These are phyloP conservation scores for Axis porcinus DNA, from an alignment of 2,113 vertebrate species.

Conservation along the genomic window DNA sequence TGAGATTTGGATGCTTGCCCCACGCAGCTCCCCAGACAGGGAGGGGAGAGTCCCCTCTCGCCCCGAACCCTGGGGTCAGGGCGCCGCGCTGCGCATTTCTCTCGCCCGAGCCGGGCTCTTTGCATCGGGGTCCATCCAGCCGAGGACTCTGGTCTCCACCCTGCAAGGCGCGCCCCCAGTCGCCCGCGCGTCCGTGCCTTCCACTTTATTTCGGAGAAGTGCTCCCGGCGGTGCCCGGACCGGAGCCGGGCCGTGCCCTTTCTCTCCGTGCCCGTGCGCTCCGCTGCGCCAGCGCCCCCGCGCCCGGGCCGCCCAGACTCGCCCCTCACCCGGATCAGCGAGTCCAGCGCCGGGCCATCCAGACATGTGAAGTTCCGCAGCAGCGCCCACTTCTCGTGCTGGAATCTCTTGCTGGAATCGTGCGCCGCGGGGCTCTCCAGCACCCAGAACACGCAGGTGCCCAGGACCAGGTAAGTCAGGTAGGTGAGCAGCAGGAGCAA, in stretches of 20 bases:
- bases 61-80: not conserved
- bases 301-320: not conserved
- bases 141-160: not conserved
- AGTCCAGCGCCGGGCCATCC: conserved; percentile 76
- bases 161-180: accelerated
- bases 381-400: conserved; percentile 72
- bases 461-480: conserved; percentile 85
- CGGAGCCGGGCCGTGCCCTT: not conserved
- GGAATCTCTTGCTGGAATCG: conserved; percentile 58
- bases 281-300: not conserved
- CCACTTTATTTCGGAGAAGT: not conserved
- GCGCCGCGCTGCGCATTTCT: not conserved
- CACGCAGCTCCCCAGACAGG: accelerated
- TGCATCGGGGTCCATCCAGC: not conserved
- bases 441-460: conserved; percentile 86
- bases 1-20: not conserved
- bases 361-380: conserved; percentile 83
- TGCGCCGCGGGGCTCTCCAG: conserved; percentile 81
- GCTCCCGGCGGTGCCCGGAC: not conserved
- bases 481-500: conserved; percentile 82
- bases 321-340: conserved; percentile 82
- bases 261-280: accelerated
- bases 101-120: accelerated
- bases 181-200: accelerated
- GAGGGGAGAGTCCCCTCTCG: not conserved